phyloP scores from a whole-genome alignment of 64 coral and sea anemone genomes.

The Exaiptasia diaphana region DNA sequence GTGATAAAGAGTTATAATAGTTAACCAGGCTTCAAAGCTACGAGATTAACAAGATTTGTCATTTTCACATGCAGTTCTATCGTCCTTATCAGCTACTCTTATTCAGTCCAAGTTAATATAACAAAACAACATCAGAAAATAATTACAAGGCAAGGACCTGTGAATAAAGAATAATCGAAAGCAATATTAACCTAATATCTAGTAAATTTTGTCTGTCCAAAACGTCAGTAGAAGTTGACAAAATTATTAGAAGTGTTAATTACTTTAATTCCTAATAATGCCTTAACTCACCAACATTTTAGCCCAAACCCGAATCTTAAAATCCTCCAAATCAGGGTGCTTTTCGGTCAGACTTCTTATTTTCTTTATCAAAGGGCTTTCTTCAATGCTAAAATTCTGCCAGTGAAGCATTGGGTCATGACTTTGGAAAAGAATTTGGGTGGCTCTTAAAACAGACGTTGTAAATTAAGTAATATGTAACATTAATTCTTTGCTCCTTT shows the following conservation, averaged over 20 bases:
- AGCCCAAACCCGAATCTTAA: constrained; percentile 41
- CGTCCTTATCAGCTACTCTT: neutral
- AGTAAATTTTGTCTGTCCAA: neutral
- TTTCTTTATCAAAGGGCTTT: neutral
- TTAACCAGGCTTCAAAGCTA: neutral
- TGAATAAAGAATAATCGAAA: neutral
- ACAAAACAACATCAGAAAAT: neutral
- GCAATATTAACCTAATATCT: neutral
- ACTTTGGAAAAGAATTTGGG: too few species aligned
- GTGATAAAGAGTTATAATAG: neutral
- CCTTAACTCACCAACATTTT: constrained; percentile 64
- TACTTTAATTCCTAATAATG: neutral
- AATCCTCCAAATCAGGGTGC: neutral
- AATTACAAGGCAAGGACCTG: neutral
- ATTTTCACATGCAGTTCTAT: neutral
- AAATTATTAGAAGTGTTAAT: neutral
- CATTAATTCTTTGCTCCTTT: too few species aligned
- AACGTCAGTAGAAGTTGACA: neutral
- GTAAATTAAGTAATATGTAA: too few species aligned
- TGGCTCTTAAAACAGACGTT: too few species aligned
- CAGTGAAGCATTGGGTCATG: neutral
- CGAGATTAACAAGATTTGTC: neutral
- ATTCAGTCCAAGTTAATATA: neutral
- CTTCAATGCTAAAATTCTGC: neutral
- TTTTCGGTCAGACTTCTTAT: neutral